Evolutionary conservation across 1,140 invertebrate genomes (phyloP), one percentile per base, ranked within the genome.

Genomic region (Goniozus legneri): DNA sequence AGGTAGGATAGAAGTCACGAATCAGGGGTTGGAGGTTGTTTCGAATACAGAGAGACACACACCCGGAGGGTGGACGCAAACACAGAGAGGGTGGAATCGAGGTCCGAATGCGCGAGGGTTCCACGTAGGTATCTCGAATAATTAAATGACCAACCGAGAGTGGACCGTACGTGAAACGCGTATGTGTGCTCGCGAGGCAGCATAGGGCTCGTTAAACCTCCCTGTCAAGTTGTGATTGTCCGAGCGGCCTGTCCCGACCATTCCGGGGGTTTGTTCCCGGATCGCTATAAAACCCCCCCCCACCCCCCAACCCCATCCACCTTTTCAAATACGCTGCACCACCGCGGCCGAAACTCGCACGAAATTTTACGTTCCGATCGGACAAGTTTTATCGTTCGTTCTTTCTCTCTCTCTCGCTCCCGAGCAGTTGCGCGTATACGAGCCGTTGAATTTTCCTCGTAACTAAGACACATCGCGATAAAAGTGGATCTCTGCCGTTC

Each of bases 201-300:
- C 71, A 69, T 71, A 73, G 72, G 71, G 71, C 69, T 75, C 71
- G 69, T 73, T 74, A 73, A 73, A 73, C 65, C 70, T 67, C 66
- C 61, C 70, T 73, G 72, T 73, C 71, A 71, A 75, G 69, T 71
- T 70, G 69, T 68, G 73, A 74, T 75, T 75, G 71, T 73, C 64
- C 67, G 55, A 52, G 60, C 47, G n/a, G n/a, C n/a, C n/a, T n/a
- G n/a, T n/a, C n/a, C n/a, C n/a, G n/a, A n/a, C n/a, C n/a, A n/a
- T n/a, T n/a, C n/a, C n/a, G n/a, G 55, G 64, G 55, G 63, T 60
- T 56, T 62, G 63, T 64, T 65, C 58, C 64, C 59, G 57, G 47
- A 64, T 54, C 60, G 60, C 66, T 71, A 72, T 75, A 72, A 75
- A 72, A 69, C 55, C 62, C 62, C 61, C 55, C 64, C 65, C 64